phyloP scores from a whole-genome alignment of 2,888 invertebrate species.

The Barypeithes pellucidus region DNA sequence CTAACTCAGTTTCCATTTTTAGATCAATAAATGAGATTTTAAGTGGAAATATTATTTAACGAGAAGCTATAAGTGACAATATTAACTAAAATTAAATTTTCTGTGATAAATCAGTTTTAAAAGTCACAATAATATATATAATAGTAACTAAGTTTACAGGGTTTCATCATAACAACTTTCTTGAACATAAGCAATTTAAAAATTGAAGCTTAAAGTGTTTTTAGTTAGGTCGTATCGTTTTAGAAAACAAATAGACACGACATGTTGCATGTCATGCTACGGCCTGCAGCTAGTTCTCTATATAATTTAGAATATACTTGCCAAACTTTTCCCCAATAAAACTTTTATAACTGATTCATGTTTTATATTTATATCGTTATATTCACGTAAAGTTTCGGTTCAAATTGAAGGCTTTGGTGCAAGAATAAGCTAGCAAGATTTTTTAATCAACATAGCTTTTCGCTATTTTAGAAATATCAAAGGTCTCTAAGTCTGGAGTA shows the following conservation, averaged over 20 bases:
- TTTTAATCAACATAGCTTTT: too few species aligned
- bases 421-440: too few species aligned
- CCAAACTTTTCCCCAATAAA: slow-evolving; percentile 50
- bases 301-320: slow-evolving; percentile 48
- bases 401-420: slow-evolving; percentile 10
- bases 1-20: too few species aligned
- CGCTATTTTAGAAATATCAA: too few species aligned
- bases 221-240: slow-evolving; percentile 6
- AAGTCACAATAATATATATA: too few species aligned
- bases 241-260: slow-evolving; percentile 42
- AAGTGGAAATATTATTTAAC: too few species aligned
- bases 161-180: background rate
- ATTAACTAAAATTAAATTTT: too few species aligned
- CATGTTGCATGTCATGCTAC: slow-evolving; percentile 48
- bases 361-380: slow-evolving; percentile 51
- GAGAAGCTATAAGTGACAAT: too few species aligned
- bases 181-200: background rate
- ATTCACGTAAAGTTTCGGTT: slow-evolving; percentile 42
- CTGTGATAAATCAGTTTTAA: too few species aligned
- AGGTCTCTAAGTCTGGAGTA: too few species aligned
- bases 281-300: slow-evolving; percentile 39
- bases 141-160: too few species aligned
- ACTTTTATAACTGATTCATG: slow-evolving; percentile 47
- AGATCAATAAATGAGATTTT: too few species aligned
- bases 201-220: slow-evolving; percentile 10